These are phyloP conservation scores for Saguinus midas DNA, from an alignment of 2,113 vertebrate genomes.

Conservation along the genomic window DNA sequence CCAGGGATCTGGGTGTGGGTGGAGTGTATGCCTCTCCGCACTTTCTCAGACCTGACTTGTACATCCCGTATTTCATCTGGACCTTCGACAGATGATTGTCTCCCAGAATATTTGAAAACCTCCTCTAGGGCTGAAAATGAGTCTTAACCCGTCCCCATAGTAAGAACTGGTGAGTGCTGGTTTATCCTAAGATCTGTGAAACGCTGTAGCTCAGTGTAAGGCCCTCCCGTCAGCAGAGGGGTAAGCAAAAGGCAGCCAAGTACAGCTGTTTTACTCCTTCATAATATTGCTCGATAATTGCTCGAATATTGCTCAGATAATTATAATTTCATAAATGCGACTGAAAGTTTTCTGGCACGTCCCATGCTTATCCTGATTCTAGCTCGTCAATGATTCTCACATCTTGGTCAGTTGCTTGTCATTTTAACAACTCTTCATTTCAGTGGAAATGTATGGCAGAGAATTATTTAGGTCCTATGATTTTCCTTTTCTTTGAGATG, in stretches of 20 bases:
- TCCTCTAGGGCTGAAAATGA: not conserved
- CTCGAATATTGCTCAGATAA: accelerated
- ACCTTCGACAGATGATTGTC: not conserved
- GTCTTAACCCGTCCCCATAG: too few species aligned
- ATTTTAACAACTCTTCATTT: not conserved
- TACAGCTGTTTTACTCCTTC: too few species aligned
- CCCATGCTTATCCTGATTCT: not conserved
- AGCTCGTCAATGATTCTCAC: accelerated
- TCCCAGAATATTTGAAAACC: not conserved
- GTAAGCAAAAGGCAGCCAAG: not conserved
- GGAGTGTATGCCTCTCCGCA: accelerated
- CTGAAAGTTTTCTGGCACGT: not conserved
- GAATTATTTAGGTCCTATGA: not conserved
- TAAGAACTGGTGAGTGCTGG: not conserved
- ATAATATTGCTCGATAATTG: too few species aligned
- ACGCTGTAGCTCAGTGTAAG: accelerated
- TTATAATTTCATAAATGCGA: accelerated
- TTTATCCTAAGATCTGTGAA: not conserved
- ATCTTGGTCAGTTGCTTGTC: not conserved
- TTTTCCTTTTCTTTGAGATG: too few species aligned
- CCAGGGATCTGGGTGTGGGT: accelerated
- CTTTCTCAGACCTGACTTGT: not conserved
- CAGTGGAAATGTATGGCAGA: not conserved
- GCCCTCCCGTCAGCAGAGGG: not conserved
- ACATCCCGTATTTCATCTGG: accelerated